Evolutionary conservation across 1,140 invertebrate species (phyloP), one percentile per base, ranked within the genome.

Genomic region (Gonatopus flavifemur): DNA sequence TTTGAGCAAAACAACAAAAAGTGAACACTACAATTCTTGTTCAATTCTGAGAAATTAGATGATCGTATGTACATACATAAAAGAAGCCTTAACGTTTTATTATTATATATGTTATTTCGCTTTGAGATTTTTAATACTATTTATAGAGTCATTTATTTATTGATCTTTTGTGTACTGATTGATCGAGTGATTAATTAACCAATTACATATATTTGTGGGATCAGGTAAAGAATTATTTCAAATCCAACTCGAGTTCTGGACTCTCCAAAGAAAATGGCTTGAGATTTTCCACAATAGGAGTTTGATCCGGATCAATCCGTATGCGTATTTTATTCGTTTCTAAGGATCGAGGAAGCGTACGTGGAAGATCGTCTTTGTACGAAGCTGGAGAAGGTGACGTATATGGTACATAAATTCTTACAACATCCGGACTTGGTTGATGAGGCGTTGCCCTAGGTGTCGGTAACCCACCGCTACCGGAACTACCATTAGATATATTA

Each of bases 321-420:
- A 87, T 88, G 31, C 84, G 72, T 31, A 83, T 84, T 69, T 84
- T 86, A 64, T 86, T 86, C 0, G 80, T 77, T 50, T 84, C 82
- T 46, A 79, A 70, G 3, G 70, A 69, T 10, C 72, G 67, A 9
- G 72, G 79, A 28, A 82, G 72, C 36, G 70, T 72, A 52, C 70
- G 67, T 25, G 77, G 74, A 16, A 82, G 52, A 49, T 83, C 81
- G 2, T 86, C 81, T 58, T 80, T 84, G 60, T 73, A 85, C 52
- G 80, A 79, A 24, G 57, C 80, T 31, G 77, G 80, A 63, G 71
- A 77, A 18, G 79, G 77, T 10, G 81, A 78, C 31, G 72, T 81
- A 64, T 89, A 89, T 6, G 87, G 86, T 28, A 90, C 88, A 70
- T 88, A 89, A 49, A 90, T 90, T 37, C 88, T 78, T 28, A 90